Evolutionary conservation across 2,113 vertebrate genomes (phyloP).

Genomic region (Menidia beryllina): DNA sequence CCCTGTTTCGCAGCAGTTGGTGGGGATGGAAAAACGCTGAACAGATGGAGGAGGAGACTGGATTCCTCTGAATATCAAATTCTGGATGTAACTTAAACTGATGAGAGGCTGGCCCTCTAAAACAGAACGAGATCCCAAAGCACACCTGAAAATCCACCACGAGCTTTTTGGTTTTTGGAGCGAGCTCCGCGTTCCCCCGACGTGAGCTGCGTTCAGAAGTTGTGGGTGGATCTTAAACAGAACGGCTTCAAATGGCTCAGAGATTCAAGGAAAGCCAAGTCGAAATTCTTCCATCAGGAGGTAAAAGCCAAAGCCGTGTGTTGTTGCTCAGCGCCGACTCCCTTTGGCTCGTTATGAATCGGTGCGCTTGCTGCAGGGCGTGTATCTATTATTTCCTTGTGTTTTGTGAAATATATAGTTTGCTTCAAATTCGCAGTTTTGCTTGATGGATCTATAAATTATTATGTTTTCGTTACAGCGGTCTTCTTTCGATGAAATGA

Average conservation of each 20-base stretch:
- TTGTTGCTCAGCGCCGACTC: background rate
- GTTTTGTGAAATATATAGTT: too few relatives aligned
- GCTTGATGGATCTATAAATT: conserved; percentile 33
- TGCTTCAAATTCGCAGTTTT: background rate
- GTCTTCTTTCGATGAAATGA: conserved; percentile 13
- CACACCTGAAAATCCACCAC: conserved; percentile 19
- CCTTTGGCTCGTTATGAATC: background rate
- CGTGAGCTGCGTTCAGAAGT: background rate
- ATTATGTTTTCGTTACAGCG: conserved; percentile 29
- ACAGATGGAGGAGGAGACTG: conserved; percentile 20
- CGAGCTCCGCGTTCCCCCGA: background rate
- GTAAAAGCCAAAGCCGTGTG: background rate
- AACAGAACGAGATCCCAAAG: conserved; percentile 16
- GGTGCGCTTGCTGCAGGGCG: too few relatives aligned
- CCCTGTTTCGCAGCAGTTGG: conserved; percentile 1
- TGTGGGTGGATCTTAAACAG: background rate
- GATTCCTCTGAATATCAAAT: conserved; percentile 15
- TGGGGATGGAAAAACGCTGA: conserved; percentile 7
- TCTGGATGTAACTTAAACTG: conserved; percentile 28
- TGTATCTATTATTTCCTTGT: too few relatives aligned
- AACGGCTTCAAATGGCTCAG: background rate
- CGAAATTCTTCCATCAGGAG: background rate
- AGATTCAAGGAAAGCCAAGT: background rate
- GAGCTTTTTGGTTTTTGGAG: background rate
- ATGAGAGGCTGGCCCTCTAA: conserved; percentile 7